These are phyloP conservation scores for Phoxinus dragarum DNA, from an alignment of 2,797 vertebrate genomes.

Conservation along the genomic window DNA sequence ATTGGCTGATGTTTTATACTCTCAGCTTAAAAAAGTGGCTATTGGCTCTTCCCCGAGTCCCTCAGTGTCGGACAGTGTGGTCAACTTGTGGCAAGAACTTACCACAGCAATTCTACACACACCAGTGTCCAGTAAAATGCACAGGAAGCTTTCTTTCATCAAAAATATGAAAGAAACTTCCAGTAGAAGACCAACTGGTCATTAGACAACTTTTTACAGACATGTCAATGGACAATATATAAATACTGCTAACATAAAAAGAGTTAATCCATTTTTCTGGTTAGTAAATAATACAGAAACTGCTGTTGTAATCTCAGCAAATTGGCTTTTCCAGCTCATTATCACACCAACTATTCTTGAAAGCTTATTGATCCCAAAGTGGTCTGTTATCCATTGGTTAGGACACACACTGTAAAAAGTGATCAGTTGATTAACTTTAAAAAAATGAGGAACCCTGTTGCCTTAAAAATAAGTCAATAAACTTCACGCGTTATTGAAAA, in stretches of 20 bases:
- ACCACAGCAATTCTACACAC: constrained; percentile 22
- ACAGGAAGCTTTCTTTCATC: background rate
- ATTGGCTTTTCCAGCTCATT: constrained; percentile 27
- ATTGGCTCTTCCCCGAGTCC: background rate
- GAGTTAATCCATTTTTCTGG: background rate
- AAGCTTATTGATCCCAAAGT: constrained; percentile 7
- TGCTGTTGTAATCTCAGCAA: background rate
- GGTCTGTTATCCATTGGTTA: constrained; percentile 13
- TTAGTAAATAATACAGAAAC: background rate
- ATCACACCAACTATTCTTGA: constrained; percentile 30
- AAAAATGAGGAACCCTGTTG: too few relatives aligned
- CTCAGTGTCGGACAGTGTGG: background rate
- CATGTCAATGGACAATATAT: background rate
- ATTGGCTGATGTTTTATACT: constrained; percentile 4
- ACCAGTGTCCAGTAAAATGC: background rate
- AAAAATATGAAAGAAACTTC: background rate
- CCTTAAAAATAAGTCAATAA: too few relatives aligned
- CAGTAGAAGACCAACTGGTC: background rate
- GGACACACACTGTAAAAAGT: background rate
- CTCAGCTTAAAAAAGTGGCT: background rate
- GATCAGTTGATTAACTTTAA: too few relatives aligned
- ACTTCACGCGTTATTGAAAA: too few relatives aligned
- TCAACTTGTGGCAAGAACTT: constrained; percentile 10
- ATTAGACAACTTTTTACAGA: background rate
- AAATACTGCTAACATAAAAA: background rate